Evolutionary conservation across 2,797 vertebrate genomes (phyloP).

Genomic region (Hemibagrus guttatus): DNA sequence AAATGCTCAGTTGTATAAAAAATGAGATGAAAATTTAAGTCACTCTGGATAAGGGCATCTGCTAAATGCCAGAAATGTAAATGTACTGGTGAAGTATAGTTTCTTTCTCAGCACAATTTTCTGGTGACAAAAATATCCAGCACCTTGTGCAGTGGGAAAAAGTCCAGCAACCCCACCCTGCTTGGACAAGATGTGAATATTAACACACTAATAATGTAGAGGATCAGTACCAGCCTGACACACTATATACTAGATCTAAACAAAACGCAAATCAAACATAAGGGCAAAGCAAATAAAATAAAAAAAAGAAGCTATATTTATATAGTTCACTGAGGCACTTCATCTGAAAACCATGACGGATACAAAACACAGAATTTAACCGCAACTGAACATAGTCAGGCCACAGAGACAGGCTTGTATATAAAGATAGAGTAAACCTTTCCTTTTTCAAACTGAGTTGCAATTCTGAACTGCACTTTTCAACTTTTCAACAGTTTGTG

Average conservation of each 20-base stretch:
- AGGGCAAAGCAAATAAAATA: background rate
- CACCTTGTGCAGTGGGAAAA: background rate
- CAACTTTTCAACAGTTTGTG: background rate
- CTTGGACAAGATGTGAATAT: background rate
- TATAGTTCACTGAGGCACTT: background rate
- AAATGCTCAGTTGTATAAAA: too few species aligned
- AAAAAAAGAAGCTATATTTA: background rate
- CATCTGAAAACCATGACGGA: background rate
- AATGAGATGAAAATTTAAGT: too few species aligned
- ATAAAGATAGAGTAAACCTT: background rate
- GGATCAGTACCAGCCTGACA: background rate
- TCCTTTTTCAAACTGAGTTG: background rate
- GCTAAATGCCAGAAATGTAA: too few species aligned
- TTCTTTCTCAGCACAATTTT: background rate
- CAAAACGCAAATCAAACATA: background rate
- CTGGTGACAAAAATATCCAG: background rate
- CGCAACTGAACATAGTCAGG: background rate
- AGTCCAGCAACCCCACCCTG: background rate
- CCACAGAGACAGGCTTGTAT: background rate
- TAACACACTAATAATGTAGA: background rate
- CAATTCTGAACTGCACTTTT: background rate
- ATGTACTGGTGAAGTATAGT: background rate
- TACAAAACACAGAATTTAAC: background rate
- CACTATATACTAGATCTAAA: background rate
- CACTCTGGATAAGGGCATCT: too few species aligned